Evolutionary conservation across 2,888 invertebrate genomes (phyloP), one percentile per base, ranked within the genome.

Genomic region (Mythimna impura): DNA sequence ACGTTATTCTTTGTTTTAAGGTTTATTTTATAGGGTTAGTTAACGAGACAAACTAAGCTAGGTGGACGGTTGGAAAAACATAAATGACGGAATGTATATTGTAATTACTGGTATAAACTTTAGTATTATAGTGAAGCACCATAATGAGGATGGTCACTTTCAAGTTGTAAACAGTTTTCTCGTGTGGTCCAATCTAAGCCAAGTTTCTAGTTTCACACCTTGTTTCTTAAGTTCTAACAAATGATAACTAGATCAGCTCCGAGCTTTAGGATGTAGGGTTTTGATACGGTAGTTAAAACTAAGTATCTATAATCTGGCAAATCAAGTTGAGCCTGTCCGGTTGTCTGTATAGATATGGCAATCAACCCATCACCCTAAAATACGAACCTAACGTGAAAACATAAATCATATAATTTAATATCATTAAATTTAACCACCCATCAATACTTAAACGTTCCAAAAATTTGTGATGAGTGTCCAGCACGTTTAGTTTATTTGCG

Each of bases 401-500:
- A 75, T 78, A 62, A 80, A 75, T 70, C 81, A 60, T 64, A 52
- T 50, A 67, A 80, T 79, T 80, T 84, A 81, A 81, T 66, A 52
- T 43, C 73, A 80, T 79, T 80, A 86, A 84, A 81, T 79, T 76
- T 85, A 76, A 85, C 67, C 76, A 57, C 73, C 76, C 68, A 79
- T 79, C 71, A 74, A 83, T 74, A 70, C 57, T 66, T 82, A 76
- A 80, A 86, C 77, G 77, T 82, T 77, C 80, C 71, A 78, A 80
- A 82, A 76, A 80, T 55, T 72, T 66, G 78, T 87, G 90, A 88
- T 81, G 85, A 85, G 84, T 86, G 60, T 62, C 78, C 73, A 73
- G 80, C 76, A 85, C 86, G 62, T 87, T 89, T 86, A 86, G 86
- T 88, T 86, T 88, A 89, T 89, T 88, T 87, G 85, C 84, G 86